Evolutionary conservation across 2,797 vertebrate species (phyloP).

Genomic region (Leucoraja ocellata): DNA sequence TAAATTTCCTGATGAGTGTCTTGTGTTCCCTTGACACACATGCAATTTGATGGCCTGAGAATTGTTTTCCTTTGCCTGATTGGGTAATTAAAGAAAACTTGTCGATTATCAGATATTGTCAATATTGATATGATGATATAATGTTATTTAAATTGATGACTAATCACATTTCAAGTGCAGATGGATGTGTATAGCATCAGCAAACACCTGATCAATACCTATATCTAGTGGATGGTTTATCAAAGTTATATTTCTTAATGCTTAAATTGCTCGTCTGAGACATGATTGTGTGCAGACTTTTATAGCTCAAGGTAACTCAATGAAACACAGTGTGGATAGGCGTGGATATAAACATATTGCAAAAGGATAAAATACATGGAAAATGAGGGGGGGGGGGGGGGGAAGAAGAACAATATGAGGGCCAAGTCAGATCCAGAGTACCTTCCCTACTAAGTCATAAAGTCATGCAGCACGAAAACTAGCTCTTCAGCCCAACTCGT

Average conservation of each 20-base stretch:
- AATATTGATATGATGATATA: background rate
- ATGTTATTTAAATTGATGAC: background rate
- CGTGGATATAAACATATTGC: background rate
- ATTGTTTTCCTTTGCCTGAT: background rate
- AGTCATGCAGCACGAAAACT: no score
- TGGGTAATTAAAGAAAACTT: background rate
- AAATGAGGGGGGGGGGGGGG: background rate
- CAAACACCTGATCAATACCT: background rate
- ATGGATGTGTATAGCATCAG: background rate
- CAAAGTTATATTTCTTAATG: background rate
- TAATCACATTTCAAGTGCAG: background rate
- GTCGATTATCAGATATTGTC: background rate
- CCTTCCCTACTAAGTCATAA: background rate
- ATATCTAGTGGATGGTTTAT: background rate
- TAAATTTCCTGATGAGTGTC: background rate
- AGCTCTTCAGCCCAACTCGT: no score
- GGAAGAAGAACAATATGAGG: background rate
- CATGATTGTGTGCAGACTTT: background rate
- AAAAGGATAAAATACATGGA: background rate
- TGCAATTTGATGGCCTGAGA: background rate
- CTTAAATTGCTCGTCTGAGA: background rate
- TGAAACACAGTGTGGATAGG: background rate
- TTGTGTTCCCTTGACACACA: conserved; percentile 2
- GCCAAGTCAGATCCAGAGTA: background rate
- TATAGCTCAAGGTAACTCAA: background rate